These are phyloP conservation scores for Oreochromis tanganicae DNA, from an alignment of 2,113 vertebrate species.

Conservation along the genomic window DNA sequence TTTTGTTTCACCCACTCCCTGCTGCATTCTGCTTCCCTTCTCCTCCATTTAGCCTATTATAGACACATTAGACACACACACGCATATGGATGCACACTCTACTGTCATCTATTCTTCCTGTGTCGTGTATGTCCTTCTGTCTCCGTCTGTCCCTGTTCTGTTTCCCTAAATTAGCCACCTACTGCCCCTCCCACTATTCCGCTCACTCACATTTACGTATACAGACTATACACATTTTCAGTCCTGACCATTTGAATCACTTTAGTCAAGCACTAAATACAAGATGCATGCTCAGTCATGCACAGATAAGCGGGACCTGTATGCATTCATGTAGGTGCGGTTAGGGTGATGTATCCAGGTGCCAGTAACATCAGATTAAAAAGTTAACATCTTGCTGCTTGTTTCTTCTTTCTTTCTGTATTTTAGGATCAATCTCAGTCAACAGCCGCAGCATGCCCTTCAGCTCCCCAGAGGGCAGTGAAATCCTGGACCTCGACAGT, in stretches of 20 bases:
- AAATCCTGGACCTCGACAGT: conserved; percentile 87
- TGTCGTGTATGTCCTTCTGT: neutral
- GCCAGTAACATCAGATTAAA: neutral
- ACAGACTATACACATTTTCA: neutral
- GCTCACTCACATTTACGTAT: neutral
- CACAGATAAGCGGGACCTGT: neutral
- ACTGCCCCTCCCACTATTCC: neutral
- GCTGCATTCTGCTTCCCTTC: conserved; percentile 65
- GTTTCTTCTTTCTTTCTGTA: neutral
- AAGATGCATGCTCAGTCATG: neutral
- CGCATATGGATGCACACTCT: neutral
- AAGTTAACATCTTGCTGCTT: neutral
- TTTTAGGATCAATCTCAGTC: conserved; percentile 84
- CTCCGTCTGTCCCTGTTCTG: neutral
- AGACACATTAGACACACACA: conserved; percentile 48
- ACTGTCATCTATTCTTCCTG: neutral
- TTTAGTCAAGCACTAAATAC: neutral
- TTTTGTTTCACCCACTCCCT: conserved; percentile 52
- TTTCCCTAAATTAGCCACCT: conserved; percentile 11
- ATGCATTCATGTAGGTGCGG: neutral
- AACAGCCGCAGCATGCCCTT: conserved; percentile 90
- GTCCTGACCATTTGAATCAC: neutral
- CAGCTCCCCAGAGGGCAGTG: conserved; percentile 86
- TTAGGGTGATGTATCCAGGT: neutral
- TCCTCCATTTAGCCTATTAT: conserved; percentile 63